Percentiles rank a stretch among this genome's conserved stretches.
Conservation (phyloP, 2,888 invertebrate genomes). For the Lasius platythorax region DNA sequence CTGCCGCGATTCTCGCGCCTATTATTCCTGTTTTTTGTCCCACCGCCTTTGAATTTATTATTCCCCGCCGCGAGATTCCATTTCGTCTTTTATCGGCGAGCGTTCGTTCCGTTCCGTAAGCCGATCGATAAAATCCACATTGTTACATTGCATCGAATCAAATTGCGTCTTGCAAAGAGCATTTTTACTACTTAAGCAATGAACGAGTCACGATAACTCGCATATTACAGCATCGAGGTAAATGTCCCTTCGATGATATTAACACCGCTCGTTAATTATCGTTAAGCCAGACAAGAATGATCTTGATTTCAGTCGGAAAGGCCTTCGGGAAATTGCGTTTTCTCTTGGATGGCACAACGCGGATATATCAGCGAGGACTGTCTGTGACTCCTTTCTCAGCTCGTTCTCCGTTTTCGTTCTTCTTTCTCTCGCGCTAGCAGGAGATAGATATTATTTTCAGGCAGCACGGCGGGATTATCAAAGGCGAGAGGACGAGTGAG, state of each 20-base stretch:
- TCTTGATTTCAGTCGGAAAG: slow-evolving; percentile 40
- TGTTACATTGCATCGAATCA: slow-evolving; percentile 44
- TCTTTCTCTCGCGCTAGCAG: slow-evolving; percentile 65
- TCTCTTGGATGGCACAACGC: slow-evolving; percentile 62
- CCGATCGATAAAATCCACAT: slow-evolving; percentile 54
- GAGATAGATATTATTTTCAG: slow-evolving; percentile 83
- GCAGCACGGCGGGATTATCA: slow-evolving; percentile 72
- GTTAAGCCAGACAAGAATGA: slow-evolving; percentile 49
- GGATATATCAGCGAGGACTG: slow-evolving; percentile 66
- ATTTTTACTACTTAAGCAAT: neutral
- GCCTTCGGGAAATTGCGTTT: slow-evolving; percentile 70
- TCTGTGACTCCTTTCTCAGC: slow-evolving; percentile 34
- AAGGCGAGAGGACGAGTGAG: slow-evolving; percentile 66
- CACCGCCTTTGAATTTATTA: slow-evolving; percentile 64
- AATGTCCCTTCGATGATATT: neutral
- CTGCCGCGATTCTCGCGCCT: slow-evolving; percentile 72
- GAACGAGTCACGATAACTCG: neutral
- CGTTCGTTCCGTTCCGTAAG: slow-evolving; percentile 51
- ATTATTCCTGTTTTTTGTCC: slow-evolving; percentile 74
- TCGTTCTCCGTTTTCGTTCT: slow-evolving; percentile 50
- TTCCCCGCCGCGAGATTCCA: slow-evolving; percentile 71
- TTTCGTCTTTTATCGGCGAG: slow-evolving; percentile 56
- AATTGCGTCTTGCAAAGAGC: slow-evolving; percentile 27
- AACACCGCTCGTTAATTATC: slow-evolving; percentile 49
- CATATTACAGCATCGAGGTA: neutral